Percentiles rank a stretch among this genome's conserved stretches.
These are phyloP conservation scores for Manis crassicaudata DNA, from an alignment of 2,797 vertebrate species.

Conservation along the genomic window DNA sequence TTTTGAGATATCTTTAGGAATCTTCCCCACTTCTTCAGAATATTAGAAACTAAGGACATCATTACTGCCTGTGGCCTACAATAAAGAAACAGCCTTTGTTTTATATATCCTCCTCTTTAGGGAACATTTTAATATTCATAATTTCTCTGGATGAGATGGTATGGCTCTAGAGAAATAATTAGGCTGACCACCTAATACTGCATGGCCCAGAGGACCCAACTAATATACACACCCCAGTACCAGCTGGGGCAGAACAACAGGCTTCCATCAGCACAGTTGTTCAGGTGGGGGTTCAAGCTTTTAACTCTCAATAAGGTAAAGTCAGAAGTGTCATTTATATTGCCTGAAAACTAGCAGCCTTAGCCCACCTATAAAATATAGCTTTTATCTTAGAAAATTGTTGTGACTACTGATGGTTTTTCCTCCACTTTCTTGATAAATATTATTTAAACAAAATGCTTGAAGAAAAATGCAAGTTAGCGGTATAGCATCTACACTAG, in stretches of 20 bases:
- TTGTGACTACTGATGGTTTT: neutral
- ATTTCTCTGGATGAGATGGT: neutral
- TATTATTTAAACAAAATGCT: neutral
- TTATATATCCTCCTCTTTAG: neutral
- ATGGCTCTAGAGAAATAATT: neutral
- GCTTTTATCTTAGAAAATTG: neutral
- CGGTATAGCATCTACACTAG: neutral
- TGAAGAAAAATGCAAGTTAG: neutral
- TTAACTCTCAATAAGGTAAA: neutral
- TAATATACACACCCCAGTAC: neutral
- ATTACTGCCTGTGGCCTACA: neutral
- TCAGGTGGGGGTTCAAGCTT: neutral
- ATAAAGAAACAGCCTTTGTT: neutral
- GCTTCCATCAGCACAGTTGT: neutral
- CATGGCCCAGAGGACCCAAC: neutral
- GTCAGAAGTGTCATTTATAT: neutral
- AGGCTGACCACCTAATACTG: neutral
- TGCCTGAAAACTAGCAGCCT: neutral
- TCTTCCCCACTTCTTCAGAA: neutral
- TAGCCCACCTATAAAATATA: neutral
- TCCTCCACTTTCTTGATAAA: neutral
- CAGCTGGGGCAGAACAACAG: neutral
- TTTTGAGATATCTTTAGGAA: neutral
- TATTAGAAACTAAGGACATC: neutral
- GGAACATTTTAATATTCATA: neutral